Evolutionary conservation across 92 coral and sea anemone genomes (phyloP), one percentile per base, ranked within the genome.

Genomic region (Phenganax marumi): DNA sequence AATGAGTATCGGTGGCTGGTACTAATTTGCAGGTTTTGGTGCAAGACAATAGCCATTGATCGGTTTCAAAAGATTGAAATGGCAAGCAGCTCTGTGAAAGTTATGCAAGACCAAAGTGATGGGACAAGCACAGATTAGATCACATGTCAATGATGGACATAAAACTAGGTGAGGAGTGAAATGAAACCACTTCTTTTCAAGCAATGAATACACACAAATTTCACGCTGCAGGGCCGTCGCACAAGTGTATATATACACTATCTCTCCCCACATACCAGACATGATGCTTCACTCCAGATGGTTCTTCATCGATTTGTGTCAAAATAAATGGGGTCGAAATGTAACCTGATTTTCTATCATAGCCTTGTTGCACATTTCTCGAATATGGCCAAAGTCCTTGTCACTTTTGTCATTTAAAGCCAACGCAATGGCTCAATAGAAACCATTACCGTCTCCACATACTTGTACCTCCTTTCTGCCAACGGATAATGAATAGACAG

Each of bases 341-440:
- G 72, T 69, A 39, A 48, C 50, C 47, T 71, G 86, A 23, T 63
- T 23, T 66, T 33, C 23, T n/a, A 66, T 75, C 19, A 87, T 87
- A 16, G 82, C 52, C 13, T 11, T 48, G 61, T 61, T 54, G 47
- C 86, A 51, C 56, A 72, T 49, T 50, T 46, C 76, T 60, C 86
- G 86, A 73, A 81, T 57, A 80, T 86, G 70, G 13, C 23, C 82
- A 60, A 80, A 84, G 57, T 86, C n/a, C 75, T 55, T 63, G 57
- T 81, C 87, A 52, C 66, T 86, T 8, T 47, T 63, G 83, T 60
- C 84, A 72, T 86, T 74, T 78, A 85, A 62, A 68, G 82, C 76
- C 5, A 82, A 80, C 52, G 89, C 84, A 81, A 85, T 49, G n/a
- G 76, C 85, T 60, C 76, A 70, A 74, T 86, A 86, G 55, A 86